phyloP scores from a whole-genome alignment of 2,113 vertebrate species.

The Noturus placidus region DNA sequence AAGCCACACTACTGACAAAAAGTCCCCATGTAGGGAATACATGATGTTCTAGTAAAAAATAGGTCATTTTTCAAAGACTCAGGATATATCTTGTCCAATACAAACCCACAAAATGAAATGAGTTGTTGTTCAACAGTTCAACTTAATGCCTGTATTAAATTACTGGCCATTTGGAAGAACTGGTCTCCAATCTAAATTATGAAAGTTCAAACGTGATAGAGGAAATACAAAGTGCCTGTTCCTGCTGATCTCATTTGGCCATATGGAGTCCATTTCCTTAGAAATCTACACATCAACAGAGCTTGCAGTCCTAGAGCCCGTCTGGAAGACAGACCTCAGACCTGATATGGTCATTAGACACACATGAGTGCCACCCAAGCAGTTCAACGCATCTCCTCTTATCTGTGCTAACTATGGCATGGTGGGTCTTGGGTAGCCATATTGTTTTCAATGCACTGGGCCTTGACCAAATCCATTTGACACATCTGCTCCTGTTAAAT shows the following conservation, averaged over 20 bases:
- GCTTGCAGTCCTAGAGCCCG: slow-evolving; percentile 29
- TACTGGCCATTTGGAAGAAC: slow-evolving; percentile 1
- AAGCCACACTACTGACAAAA: slow-evolving; percentile 15
- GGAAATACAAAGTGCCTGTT: slow-evolving; percentile 30
- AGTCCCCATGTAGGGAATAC: not conserved
- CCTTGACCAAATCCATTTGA: slow-evolving; percentile 54
- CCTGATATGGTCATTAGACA: slow-evolving; percentile 49
- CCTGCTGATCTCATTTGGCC: slow-evolving; percentile 53
- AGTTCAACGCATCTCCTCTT: slow-evolving; percentile 44
- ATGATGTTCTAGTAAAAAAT: slow-evolving; percentile 4
- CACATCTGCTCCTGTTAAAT: slow-evolving; percentile 51
- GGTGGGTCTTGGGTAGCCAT: slow-evolving; percentile 43
- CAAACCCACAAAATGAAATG: slow-evolving; percentile 3
- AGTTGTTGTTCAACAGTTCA: slow-evolving; percentile 8
- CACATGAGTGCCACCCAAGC: slow-evolving; percentile 36
- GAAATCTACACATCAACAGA: slow-evolving; percentile 47
- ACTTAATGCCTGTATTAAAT: slow-evolving; percentile 1
- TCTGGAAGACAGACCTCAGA: slow-evolving; percentile 44
- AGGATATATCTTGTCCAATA: not conserved
- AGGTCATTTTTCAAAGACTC: slow-evolving; percentile 6
- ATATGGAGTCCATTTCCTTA: slow-evolving; percentile 61
- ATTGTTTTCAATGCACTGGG: slow-evolving; percentile 53
- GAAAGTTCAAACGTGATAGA: slow-evolving; percentile 28
- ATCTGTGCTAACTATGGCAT: slow-evolving; percentile 47
- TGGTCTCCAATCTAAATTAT: not conserved